Evolutionary conservation across 2,797 vertebrate species (phyloP).

Genomic region (Siniperca scherzeri): DNA sequence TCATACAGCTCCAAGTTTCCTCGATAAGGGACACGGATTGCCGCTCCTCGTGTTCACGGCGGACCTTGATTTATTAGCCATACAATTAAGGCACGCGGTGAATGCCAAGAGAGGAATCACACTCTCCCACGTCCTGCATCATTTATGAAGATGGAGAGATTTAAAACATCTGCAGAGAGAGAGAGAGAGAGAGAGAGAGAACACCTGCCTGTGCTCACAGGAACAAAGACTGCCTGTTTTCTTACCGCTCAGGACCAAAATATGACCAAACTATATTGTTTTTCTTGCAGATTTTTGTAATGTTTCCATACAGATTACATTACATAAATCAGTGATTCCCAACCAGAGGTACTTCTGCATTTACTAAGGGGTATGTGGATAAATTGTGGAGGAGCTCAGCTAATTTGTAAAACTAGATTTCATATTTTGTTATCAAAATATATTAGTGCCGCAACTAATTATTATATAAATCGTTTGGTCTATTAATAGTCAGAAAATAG

Average conservation of each 20-base stretch:
- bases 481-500: background rate
- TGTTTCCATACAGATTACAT: background rate
- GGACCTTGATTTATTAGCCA: constrained; percentile 93
- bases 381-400: background rate
- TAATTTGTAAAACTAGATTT: background rate
- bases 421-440: background rate
- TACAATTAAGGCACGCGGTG: constrained; percentile 99
- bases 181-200: constrained; percentile 14
- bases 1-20: constrained; percentile 22
- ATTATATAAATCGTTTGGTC: background rate
- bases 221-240: constrained; percentile 39
- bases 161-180: constrained; percentile 36
- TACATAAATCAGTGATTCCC: background rate
- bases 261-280: background rate
- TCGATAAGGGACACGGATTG: constrained; percentile 76
- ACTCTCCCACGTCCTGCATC: constrained; percentile 30
- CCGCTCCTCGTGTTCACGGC: constrained; percentile 94
- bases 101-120: constrained; percentile 92
- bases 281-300: background rate
- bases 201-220: constrained; percentile 23
- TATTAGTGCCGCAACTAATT: background rate
- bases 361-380: background rate
- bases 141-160: constrained; percentile 23
- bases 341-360: background rate
- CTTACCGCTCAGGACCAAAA: background rate